Percentiles rank a stretch among this genome's conserved stretches.
Evolutionary conservation across 1,140 invertebrate species (phyloP).

Genomic region (Berghia stephanieae): DNA sequence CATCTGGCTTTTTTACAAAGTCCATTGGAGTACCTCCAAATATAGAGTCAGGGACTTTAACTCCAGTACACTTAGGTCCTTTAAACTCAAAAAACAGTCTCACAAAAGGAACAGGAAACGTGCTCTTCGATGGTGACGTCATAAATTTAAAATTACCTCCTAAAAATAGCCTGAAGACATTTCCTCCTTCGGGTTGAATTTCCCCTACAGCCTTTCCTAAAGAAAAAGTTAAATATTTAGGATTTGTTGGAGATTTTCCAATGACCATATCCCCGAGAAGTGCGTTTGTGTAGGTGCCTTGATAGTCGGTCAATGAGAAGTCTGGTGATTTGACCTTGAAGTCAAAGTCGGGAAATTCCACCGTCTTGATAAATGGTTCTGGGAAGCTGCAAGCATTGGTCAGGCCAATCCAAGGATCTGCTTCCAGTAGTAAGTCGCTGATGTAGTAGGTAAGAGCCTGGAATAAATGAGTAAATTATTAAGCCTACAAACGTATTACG

Average conservation of each 20-base stretch:
- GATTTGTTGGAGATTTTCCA: conserved; percentile 1
- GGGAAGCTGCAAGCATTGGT: conserved; percentile 37
- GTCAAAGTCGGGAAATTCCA: conserved; percentile 18
- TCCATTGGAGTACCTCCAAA: conserved; percentile 7
- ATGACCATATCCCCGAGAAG: conserved; percentile 11
- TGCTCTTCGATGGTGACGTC: background rate
- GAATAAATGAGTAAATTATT: background rate
- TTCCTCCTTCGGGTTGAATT: conserved; percentile 24
- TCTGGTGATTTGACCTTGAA: conserved; percentile 1
- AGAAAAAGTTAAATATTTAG: conserved; percentile 5
- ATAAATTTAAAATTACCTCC: background rate
- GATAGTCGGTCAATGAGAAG: conserved; percentile 11
- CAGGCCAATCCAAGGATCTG: conserved; percentile 39
- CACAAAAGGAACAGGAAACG: conserved; percentile 20
- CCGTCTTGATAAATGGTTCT: conserved; percentile 26
- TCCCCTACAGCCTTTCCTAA: conserved; percentile 3
- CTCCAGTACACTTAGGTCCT: conserved; percentile 5
- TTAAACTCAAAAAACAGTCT: conserved; percentile 28
- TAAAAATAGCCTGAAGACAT: conserved; percentile 28
- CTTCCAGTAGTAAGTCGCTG: conserved; percentile 36
- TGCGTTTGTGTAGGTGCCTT: background rate
- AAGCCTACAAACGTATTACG: too few species aligned
- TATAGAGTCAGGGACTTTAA: conserved; percentile 23
- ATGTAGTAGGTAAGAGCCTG: conserved; percentile 25
- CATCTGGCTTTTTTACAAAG: background rate